phyloP scores from a whole-genome alignment of 2,888 invertebrate genomes.

The Arge pagana region DNA sequence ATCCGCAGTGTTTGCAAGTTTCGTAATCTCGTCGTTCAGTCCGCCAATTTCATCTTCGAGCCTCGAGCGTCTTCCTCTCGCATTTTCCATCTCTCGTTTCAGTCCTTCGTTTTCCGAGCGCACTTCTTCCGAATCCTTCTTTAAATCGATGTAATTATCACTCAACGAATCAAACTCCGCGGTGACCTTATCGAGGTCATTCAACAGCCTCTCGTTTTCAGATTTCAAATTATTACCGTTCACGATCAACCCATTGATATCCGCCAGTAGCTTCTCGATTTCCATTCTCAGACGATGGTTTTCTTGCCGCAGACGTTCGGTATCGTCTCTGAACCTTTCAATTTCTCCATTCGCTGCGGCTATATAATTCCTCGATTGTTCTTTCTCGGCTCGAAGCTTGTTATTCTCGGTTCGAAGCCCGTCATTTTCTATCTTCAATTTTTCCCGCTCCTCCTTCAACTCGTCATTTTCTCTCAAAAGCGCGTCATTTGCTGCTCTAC shows the following conservation, averaged over 20 bases:
- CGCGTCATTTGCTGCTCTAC: constrained; percentile 25
- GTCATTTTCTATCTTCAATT: constrained; percentile 26
- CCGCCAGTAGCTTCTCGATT: constrained; percentile 2
- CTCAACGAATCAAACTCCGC: constrained; percentile 20
- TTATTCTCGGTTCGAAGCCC: constrained; percentile 32
- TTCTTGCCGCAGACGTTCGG: constrained; percentile 25
- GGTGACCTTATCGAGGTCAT: constrained; percentile 27
- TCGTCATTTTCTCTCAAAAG: constrained; percentile 30
- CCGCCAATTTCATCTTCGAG: constrained; percentile 22
- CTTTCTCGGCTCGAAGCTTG: constrained; percentile 33
- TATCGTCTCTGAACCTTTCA: constrained; percentile 24
- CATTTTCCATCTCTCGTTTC: constrained; percentile 3
- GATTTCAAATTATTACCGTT: constrained; percentile 18
- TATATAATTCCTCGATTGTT: constrained; percentile 22
- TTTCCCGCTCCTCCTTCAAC: constrained; percentile 27
- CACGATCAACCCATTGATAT: constrained; percentile 8
- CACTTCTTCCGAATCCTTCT: constrained; percentile 27
- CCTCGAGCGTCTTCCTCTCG: constrained; percentile 13
- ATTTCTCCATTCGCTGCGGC: constrained; percentile 18
- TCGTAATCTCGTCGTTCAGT: constrained; percentile 23
- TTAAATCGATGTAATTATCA: constrained; percentile 28
- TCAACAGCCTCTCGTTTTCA: constrained; percentile 23
- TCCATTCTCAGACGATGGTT: background rate
- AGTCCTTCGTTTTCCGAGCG: constrained; percentile 19
- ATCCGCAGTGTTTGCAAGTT: constrained; percentile 30